Evolutionary conservation across 1,140 invertebrate genomes (phyloP), one percentile per base, ranked within the genome.

Genomic region (Drosophila triauraria): DNA sequence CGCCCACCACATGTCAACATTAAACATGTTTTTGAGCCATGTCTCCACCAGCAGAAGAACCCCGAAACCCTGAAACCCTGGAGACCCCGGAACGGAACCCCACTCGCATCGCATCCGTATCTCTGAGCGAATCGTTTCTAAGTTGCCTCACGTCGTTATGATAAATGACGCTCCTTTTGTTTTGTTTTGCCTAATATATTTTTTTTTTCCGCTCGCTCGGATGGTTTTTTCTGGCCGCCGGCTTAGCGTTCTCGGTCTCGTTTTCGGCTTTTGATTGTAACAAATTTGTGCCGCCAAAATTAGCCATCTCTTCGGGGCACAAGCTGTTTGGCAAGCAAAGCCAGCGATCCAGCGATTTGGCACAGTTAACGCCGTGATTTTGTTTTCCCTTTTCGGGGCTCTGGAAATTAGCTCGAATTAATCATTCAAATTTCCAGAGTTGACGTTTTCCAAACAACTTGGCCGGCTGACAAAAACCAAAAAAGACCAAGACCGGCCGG

Each of bases 1-100:
- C 84, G 81, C 80, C 85, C 68, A 80, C 74, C 84, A 90, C 84
- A 88, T 88, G 84, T 90, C 84, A 88, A 72, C 84, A 90, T 88
- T 88, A 84, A 88, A 88, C 85, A 90, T 90, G 85, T 75, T 90
- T 84, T 78, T 80, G 72, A 77, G 61, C 80, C 64, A 81, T 75
- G 74, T 85, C 64, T 68, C 59, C 46, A 56, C 40, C 60, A 60
- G 38, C 69, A 56, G 25, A 68, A 56, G 30, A 68, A 9, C 60
- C 42, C 46, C 42, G 20, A 40, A 38, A 5, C 60, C 43, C 46
- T 35, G 38, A 40, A 56, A 6, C 40, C 38, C 27, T 62, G 59
- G 48, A 63, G 56, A 47, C 32, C 23, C 12, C 38, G 53, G 20
- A 38, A 23, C 30, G 13, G 35, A 35, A 27, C 58, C 48, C 57